Evolutionary conservation across 2,888 invertebrate genomes (phyloP).

Genomic region (Pyrrhosoma nymphula): DNA sequence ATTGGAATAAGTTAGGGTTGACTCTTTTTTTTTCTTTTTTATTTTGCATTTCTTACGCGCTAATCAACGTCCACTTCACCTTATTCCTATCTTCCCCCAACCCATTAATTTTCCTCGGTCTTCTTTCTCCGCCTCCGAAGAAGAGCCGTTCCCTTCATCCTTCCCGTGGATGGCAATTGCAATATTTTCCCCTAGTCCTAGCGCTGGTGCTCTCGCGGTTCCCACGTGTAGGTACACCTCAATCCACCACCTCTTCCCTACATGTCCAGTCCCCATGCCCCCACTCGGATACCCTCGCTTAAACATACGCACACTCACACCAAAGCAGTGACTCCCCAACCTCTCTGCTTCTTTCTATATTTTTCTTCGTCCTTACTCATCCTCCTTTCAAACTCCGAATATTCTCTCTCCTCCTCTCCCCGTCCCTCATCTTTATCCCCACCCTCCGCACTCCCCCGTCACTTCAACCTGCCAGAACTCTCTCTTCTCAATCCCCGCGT

Average conservation of each 20-base stretch:
- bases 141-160: not conserved
- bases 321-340: not conserved
- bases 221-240: not conserved
- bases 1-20: not conserved
- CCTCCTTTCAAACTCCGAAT: not conserved
- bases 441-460: not conserved
- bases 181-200: not conserved
- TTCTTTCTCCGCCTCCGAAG: not conserved
- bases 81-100: not conserved
- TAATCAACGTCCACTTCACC: not conserved
- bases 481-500: not conserved
- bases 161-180: not conserved
- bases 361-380: not conserved
- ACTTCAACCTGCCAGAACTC: constrained; percentile 20
- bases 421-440: not conserved
- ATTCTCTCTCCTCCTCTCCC: not conserved
- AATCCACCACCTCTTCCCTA: not conserved
- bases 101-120: not conserved
- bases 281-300: not conserved
- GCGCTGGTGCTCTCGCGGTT: not conserved
- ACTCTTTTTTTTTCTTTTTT: not conserved
- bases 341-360: not conserved
- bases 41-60: not conserved
- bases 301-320: not conserved
- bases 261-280: not conserved